Conservation (phyloP, 2,888 invertebrate species). For the Drosophila pegasa region DNA sequence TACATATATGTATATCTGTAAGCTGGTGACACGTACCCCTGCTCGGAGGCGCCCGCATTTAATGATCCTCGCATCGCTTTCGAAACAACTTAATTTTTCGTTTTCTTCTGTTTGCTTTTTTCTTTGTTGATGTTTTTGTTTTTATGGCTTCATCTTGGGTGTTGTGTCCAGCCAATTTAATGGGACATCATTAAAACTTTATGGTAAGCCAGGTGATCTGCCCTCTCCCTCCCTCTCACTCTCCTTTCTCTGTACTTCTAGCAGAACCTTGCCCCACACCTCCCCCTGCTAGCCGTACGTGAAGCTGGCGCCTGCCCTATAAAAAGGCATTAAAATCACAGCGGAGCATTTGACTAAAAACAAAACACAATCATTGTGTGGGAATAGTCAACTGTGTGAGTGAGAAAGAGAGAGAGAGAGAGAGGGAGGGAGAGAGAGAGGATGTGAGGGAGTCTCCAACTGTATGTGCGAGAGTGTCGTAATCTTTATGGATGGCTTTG, state of each 20-base stretch:
- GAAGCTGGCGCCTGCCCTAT: conserved; percentile 41
- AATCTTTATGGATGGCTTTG: conserved; percentile 54
- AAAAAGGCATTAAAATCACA: conserved; percentile 59
- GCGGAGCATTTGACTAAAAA: conserved; percentile 57
- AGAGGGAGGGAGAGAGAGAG: background rate
- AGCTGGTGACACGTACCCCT: conserved; percentile 19
- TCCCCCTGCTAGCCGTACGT: background rate
- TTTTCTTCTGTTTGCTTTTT: conserved; percentile 2
- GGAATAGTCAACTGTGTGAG: conserved; percentile 1
- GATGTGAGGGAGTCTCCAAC: conserved; percentile 27
- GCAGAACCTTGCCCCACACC: background rate
- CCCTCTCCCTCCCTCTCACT: background rate
- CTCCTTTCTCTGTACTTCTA: no score
- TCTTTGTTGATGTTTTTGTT: conserved; percentile 13
- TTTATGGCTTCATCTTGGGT: conserved; percentile 74
- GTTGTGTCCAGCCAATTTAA: conserved; percentile 45
- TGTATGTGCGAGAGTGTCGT: background rate
- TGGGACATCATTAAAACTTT: conserved; percentile 72
- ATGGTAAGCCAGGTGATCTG: conserved; percentile 51
- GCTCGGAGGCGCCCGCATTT: conserved; percentile 2
- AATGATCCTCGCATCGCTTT: conserved; percentile 42
- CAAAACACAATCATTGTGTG: conserved; percentile 53
- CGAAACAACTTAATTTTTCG: conserved; percentile 70
- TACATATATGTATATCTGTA: background rate
- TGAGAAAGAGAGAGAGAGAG: background rate